These are phyloP conservation scores for Rhynchonema sp. DNA, from an alignment of 2,888 invertebrate species.

Conservation along the genomic window DNA sequence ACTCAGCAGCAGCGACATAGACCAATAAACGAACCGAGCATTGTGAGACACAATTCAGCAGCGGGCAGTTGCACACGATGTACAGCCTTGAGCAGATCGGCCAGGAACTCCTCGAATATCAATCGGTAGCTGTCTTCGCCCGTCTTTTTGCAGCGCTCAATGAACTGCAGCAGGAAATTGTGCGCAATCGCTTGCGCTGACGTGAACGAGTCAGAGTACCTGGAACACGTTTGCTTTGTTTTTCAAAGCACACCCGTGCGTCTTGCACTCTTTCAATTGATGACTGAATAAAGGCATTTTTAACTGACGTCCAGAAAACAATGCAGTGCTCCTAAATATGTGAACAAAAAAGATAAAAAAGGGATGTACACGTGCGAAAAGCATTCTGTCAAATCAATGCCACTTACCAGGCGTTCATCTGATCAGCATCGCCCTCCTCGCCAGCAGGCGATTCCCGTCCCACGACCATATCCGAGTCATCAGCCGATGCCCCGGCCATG, in stretches of 20 bases:
- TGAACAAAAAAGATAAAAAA: no score
- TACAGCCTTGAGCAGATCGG: conserved; percentile 83
- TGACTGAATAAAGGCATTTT: no score
- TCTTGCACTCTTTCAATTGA: conserved; percentile 10
- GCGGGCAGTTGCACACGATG: conserved; percentile 99
- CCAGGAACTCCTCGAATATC: conserved; percentile 93
- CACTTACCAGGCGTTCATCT: background rate
- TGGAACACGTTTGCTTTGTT: conserved; percentile 53
- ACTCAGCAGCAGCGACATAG: no score
- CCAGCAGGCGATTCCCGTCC: no score
- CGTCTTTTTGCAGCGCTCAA: conserved; percentile 40
- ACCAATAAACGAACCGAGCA: conserved; percentile 34
- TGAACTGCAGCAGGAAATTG: conserved; percentile 81
- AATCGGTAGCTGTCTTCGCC: conserved; percentile 64
- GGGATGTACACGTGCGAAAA: no score
- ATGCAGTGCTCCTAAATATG: no score
- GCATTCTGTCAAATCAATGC: no score
- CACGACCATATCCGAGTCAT: background rate
- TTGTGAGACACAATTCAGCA: conserved; percentile 56
- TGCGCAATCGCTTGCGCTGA: conserved; percentile 79
- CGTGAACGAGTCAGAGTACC: conserved; percentile 76
- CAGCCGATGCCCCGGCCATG: background rate
- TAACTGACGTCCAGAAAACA: no score
- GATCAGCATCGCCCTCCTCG: background rate
- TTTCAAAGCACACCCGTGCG: conserved; percentile 9